Conservation (phyloP, 2,113 vertebrate genomes). For the Choloepus hoffmanni region DNA sequence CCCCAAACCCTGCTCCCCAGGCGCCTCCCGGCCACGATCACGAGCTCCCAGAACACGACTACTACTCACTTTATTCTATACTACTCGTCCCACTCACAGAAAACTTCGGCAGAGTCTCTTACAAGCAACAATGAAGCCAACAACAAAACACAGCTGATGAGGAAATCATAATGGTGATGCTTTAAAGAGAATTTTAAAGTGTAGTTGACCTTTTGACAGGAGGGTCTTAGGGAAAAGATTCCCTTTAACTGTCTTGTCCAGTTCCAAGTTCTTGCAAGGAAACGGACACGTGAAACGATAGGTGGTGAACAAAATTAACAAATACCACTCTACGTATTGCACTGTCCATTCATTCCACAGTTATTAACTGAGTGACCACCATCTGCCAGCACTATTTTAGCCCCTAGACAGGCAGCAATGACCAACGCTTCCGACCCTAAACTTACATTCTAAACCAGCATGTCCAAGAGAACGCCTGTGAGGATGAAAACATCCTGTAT, state of each 20-base stretch:
- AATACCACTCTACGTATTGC: accelerated
- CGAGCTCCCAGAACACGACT: accelerated
- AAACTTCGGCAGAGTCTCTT: not conserved
- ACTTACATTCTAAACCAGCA: not conserved
- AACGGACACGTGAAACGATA: accelerated
- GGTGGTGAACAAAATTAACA: not conserved
- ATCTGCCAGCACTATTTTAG: accelerated
- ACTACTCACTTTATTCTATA: not conserved
- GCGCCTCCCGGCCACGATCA: accelerated
- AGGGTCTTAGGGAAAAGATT: not conserved
- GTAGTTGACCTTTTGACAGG: accelerated
- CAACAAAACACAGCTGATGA: not conserved
- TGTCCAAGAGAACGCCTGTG: not conserved
- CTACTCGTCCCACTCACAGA: not conserved
- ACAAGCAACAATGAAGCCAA: not conserved
- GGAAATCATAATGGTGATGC: not conserved
- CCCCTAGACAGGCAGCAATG: not conserved
- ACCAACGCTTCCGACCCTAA: not conserved
- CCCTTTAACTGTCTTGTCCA: not conserved
- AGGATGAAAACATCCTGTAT: not conserved
- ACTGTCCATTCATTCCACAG: not conserved
- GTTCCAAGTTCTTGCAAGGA: not conserved
- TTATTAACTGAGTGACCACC: not conserved
- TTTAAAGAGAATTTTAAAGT: not conserved
- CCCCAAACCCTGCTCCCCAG: not conserved